Percentiles rank a stretch among this genome's conserved stretches.
Conservation (phyloP, 2,113 vertebrate species). For the Anguilla rostrata region DNA sequence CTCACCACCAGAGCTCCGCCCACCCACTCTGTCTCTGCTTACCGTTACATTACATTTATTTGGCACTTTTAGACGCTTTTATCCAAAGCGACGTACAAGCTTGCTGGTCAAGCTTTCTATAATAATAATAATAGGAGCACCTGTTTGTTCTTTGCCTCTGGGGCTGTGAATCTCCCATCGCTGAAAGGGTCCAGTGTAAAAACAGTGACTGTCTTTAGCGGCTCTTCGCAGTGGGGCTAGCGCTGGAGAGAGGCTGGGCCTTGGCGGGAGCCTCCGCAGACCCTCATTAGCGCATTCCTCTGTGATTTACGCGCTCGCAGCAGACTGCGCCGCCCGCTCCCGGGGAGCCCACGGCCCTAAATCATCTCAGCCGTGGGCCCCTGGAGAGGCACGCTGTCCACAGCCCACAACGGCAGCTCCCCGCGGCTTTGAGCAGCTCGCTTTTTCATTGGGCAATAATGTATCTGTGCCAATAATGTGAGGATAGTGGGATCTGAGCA, state of each 20-base stretch:
- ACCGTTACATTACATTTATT: neutral
- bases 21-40: neutral
- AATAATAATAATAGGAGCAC: neutral
- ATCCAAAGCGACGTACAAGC: too few relatives aligned
- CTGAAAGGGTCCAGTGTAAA: slow-evolving; percentile 35
- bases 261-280: slow-evolving; percentile 16
- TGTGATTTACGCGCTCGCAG: slow-evolving; percentile 45
- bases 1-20: neutral
- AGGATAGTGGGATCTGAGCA: too few relatives aligned
- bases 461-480: too few relatives aligned
- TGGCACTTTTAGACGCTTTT: too few relatives aligned
- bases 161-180: neutral
- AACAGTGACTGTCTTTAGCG: slow-evolving; percentile 22
- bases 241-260: slow-evolving; percentile 7
- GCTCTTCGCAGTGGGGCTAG: slow-evolving; percentile 33
- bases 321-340: slow-evolving; percentile 40
- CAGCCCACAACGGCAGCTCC: neutral
- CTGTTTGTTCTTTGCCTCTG: neutral
- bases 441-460: neutral
- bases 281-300: slow-evolving; percentile 45
- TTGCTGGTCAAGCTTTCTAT: neutral
- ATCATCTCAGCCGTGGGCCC: slow-evolving; percentile 32
- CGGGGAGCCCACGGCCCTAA: slow-evolving; percentile 35
- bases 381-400: neutral
- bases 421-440: neutral